These are phyloP conservation scores for Ochotona princeps DNA, from an alignment of 2,113 vertebrate species.

Conservation along the genomic window DNA sequence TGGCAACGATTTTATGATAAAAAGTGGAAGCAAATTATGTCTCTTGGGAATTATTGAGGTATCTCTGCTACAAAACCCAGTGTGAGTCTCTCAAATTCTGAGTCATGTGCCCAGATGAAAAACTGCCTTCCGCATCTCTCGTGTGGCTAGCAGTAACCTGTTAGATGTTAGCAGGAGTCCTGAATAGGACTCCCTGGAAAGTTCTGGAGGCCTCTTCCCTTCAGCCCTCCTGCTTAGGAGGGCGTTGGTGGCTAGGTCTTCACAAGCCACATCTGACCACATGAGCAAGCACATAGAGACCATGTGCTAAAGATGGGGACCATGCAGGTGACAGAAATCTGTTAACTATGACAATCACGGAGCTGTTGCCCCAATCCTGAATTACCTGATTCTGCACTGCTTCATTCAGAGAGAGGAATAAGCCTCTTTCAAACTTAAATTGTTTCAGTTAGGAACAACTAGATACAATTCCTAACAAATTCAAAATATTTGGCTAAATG, in stretches of 20 bases:
- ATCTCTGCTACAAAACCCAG: background rate
- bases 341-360: background rate
- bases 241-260: background rate
- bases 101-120: background rate
- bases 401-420: constrained; percentile 6
- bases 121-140: background rate
- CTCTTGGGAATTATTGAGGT: background rate
- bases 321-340: background rate
- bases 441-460: background rate
- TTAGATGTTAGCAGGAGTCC: background rate
- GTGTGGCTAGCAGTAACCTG: background rate
- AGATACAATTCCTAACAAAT: constrained; percentile 10
- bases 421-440: background rate
- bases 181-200: background rate
- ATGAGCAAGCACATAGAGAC: background rate
- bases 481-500: background rate
- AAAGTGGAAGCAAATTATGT: background rate
- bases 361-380: background rate
- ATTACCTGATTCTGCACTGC: background rate
- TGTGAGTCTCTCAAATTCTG: background rate
- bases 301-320: background rate
- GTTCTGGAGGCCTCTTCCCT: background rate
- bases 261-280: background rate
- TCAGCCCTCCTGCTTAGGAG: constrained; percentile 10
- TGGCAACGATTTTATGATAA: background rate